phyloP scores from a whole-genome alignment of 2,888 invertebrate species.

The Colletes collaris region DNA sequence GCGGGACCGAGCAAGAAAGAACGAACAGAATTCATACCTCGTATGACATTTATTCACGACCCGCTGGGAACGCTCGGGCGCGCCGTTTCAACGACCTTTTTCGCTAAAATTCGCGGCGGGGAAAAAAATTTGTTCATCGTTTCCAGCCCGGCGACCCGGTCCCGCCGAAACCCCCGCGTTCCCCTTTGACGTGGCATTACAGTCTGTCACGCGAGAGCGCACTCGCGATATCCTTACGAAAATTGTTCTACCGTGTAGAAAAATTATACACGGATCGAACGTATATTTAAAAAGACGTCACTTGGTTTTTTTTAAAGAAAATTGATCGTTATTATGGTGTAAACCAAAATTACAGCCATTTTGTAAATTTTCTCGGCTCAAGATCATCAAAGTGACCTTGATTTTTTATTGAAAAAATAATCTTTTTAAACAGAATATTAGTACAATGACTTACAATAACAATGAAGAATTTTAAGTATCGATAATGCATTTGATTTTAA shows the following conservation, averaged over 20 bases:
- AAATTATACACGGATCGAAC: too few species aligned
- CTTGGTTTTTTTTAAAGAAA: too few species aligned
- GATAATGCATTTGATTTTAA: slow-evolving; percentile 67
- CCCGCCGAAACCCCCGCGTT: slow-evolving; percentile 27
- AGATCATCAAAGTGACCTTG: too few species aligned
- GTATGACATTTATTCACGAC: slow-evolving; percentile 67
- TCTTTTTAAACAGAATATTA: too few species aligned
- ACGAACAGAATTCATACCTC: slow-evolving; percentile 39
- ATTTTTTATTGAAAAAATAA: too few species aligned
- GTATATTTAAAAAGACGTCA: too few species aligned
- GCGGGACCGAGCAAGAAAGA: neutral
- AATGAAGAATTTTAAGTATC: neutral
- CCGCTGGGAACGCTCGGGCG: slow-evolving; percentile 64
- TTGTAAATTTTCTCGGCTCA: too few species aligned
- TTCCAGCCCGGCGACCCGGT: slow-evolving; percentile 19
- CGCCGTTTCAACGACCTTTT: slow-evolving; percentile 43
- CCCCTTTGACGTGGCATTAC: slow-evolving; percentile 16
- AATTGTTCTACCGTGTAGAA: too few species aligned
- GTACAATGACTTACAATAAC: too few species aligned
- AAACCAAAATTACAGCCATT: too few species aligned
- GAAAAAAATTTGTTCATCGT: slow-evolving; percentile 29
- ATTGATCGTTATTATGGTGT: too few species aligned
- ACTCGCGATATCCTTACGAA: too few species aligned
- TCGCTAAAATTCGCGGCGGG: slow-evolving; percentile 55
- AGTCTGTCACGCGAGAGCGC: neutral